Conservation (phyloP, 2,888 invertebrate species). For the Zhuqinia jingwanae region DNA sequence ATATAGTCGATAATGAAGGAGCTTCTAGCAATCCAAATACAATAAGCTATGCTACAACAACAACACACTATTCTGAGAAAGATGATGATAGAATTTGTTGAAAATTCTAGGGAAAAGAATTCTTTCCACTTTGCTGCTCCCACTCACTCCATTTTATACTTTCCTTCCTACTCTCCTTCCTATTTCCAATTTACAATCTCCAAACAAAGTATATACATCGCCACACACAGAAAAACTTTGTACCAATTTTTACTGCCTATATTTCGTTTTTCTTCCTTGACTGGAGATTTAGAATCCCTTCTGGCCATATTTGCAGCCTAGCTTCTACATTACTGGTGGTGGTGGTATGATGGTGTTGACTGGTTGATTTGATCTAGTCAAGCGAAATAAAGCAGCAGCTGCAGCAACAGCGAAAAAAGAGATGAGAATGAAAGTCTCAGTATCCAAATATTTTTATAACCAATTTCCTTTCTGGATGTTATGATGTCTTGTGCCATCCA, state of each 20-base stretch:
- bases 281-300: background rate
- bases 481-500: background rate
- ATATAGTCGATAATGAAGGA: constrained; percentile 29
- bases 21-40: constrained; percentile 3
- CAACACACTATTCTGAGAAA: background rate
- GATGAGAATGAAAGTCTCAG: constrained; percentile 11
- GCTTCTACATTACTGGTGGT: background rate
- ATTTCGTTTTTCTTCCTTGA: background rate
- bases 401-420: background rate
- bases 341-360: background rate
- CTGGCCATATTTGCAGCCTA: background rate
- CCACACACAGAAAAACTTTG: background rate
- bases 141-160: constrained; percentile 30
- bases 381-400: constrained; percentile 39
- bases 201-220: background rate
- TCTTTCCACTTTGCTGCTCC: constrained; percentile 25
- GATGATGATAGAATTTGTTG: background rate
- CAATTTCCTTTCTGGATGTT: constrained; percentile 23
- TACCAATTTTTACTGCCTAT: background rate
- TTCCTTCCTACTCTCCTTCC: constrained; percentile 18
- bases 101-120: constrained; percentile 17
- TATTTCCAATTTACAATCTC: background rate
- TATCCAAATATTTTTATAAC: constrained; percentile 44
- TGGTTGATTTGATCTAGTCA: constrained; percentile 41
- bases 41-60: too few species aligned